Percentiles rank a stretch among this genome's conserved stretches.
These are phyloP conservation scores for Phaetusa simplex DNA, from an alignment of 2,113 vertebrate genomes.

Conservation along the genomic window DNA sequence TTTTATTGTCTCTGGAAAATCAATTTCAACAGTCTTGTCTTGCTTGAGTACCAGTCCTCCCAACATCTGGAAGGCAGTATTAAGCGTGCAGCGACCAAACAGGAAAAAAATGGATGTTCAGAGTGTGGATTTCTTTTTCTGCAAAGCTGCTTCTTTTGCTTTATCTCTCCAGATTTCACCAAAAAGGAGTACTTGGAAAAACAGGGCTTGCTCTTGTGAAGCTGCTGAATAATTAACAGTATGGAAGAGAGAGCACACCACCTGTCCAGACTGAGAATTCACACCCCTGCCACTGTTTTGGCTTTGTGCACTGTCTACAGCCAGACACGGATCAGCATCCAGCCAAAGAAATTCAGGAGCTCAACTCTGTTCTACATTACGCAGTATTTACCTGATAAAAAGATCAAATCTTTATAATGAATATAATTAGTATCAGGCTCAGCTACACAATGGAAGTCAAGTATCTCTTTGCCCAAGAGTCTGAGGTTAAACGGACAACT, in stretches of 20 bases:
- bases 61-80: not conserved
- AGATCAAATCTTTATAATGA: not conserved
- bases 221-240: not conserved
- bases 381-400: not conserved
- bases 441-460: not conserved
- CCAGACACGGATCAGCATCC: not conserved
- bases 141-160: not conserved
- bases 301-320: not conserved
- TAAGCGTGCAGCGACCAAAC: not conserved
- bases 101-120: not conserved
- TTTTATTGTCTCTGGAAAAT: not conserved
- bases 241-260: not conserved
- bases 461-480: not conserved
- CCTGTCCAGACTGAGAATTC: not conserved
- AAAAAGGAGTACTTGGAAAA: not conserved
- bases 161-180: not conserved
- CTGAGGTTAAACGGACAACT: not conserved
- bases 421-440: not conserved
- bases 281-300: not conserved
- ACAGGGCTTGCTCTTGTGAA: not conserved
- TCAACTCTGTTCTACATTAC: not conserved
- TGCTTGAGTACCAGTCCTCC: not conserved
- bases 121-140: not conserved
- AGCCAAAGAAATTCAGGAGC: not conserved
- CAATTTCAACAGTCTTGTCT: not conserved